Evolutionary conservation across 2,797 vertebrate genomes (phyloP).

Genomic region (Dromococcyx pavoninus): DNA sequence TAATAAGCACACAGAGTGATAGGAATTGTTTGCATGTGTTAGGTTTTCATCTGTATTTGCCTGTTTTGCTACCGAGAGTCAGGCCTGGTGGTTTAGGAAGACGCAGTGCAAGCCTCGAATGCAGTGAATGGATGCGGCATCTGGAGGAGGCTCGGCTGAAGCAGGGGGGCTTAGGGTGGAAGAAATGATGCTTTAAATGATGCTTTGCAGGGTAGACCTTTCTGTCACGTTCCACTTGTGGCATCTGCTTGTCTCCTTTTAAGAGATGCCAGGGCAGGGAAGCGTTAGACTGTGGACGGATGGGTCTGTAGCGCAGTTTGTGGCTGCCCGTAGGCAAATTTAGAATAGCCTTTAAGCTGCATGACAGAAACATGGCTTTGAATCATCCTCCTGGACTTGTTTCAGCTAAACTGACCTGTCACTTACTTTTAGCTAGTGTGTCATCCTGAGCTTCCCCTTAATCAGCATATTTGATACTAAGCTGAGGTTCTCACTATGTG

Average conservation of each 20-base stretch:
- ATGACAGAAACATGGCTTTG: background rate
- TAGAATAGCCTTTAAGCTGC: background rate
- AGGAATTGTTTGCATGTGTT: background rate
- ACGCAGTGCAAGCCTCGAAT: background rate
- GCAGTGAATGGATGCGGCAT: background rate
- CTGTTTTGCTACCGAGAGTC: background rate
- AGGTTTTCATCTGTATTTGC: background rate
- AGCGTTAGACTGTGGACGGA: background rate
- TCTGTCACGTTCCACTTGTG: background rate
- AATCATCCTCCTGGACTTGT: background rate
- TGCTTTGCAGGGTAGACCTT: background rate
- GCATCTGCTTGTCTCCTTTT: background rate
- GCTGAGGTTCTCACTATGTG: background rate
- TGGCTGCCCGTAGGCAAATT: background rate
- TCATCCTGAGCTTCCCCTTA: background rate
- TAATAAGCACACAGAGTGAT: background rate
- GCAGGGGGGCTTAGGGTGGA: background rate
- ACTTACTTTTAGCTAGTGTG: background rate
- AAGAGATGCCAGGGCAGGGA: background rate
- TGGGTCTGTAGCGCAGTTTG: background rate
- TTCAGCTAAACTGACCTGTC: background rate
- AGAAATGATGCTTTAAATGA: background rate
- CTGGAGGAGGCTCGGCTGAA: background rate
- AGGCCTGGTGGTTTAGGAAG: background rate
- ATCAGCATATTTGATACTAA: background rate